phyloP scores from a whole-genome alignment of 2,888 invertebrate species.

The Thumatha senex region DNA sequence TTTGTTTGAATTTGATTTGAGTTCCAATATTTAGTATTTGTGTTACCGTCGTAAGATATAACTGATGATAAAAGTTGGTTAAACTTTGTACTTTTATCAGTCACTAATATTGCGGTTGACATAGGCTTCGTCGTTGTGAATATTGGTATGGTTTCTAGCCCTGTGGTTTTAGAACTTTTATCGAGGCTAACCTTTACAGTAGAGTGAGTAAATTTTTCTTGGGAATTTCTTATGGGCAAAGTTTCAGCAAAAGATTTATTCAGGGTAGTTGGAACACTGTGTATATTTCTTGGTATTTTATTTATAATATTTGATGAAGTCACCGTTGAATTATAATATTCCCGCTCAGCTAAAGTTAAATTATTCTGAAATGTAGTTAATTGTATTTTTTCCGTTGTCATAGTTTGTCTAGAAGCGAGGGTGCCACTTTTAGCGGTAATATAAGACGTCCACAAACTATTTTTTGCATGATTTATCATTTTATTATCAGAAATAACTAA shows the following conservation, averaged over 20 bases:
- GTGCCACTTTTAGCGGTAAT: background rate
- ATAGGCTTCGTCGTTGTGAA: background rate
- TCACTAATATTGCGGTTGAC: background rate
- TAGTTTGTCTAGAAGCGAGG: background rate
- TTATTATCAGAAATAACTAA: background rate
- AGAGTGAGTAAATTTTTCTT: background rate
- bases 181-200: background rate
- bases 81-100: background rate
- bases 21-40: too few relatives aligned
- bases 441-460: background rate
- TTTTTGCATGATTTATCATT: background rate
- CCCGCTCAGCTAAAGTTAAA: too few relatives aligned
- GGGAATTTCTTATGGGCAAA: background rate
- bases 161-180: background rate
- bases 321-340: background rate
- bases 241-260: background rate
- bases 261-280: background rate
- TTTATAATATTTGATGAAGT: background rate
- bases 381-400: background rate
- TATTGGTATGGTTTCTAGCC: background rate
- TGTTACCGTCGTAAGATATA: too few relatives aligned
- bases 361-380: background rate
- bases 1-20: too few relatives aligned
- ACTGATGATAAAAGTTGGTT: too few relatives aligned
- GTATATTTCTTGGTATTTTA: background rate